These are phyloP conservation scores for Erebia ligea DNA, from an alignment of 2,888 invertebrate genomes.

Conservation along the genomic window DNA sequence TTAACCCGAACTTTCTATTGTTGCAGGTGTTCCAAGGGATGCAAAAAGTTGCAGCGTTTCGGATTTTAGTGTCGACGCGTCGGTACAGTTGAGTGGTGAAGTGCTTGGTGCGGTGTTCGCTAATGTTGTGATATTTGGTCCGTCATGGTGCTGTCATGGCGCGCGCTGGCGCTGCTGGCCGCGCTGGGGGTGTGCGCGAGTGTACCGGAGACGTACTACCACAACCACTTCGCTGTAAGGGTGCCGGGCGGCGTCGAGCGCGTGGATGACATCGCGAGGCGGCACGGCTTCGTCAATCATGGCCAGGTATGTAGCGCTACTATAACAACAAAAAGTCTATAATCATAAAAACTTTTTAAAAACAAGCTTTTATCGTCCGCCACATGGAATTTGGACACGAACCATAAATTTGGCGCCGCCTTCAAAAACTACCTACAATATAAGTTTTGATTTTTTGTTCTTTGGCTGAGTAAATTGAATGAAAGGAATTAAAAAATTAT, in stretches of 20 bases:
- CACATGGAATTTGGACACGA: too few species aligned
- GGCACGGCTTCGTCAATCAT: conserved; percentile 93
- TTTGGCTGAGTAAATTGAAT: too few species aligned
- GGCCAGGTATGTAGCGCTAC: conserved; percentile 88
- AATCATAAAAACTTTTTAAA: background rate
- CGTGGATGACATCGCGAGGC: conserved; percentile 90
- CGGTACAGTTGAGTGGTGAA: conserved; percentile 29
- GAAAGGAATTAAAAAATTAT: too few species aligned
- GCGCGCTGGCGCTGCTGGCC: conserved; percentile 53
- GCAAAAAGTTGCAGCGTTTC: conserved; percentile 31
- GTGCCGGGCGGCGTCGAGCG: conserved; percentile 88
- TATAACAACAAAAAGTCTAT: background rate
- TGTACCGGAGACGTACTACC: conserved; percentile 82
- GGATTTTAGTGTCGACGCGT: conserved; percentile 28
- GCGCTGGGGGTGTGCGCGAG: conserved; percentile 60
- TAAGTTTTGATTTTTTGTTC: too few species aligned
- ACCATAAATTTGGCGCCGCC: too few species aligned
- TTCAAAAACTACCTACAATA: too few species aligned
- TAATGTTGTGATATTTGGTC: conserved; percentile 51
- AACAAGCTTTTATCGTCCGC: too few species aligned
- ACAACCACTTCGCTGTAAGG: conserved; percentile 93
- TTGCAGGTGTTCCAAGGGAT: conserved; percentile 44
- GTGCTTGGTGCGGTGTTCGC: conserved; percentile 29
- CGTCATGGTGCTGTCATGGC: conserved; percentile 76
- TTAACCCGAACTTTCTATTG: conserved; percentile 14